Base-by-base conservation (phyloP, 1,140 invertebrate species). In the Phymastichus coffea region DNA sequence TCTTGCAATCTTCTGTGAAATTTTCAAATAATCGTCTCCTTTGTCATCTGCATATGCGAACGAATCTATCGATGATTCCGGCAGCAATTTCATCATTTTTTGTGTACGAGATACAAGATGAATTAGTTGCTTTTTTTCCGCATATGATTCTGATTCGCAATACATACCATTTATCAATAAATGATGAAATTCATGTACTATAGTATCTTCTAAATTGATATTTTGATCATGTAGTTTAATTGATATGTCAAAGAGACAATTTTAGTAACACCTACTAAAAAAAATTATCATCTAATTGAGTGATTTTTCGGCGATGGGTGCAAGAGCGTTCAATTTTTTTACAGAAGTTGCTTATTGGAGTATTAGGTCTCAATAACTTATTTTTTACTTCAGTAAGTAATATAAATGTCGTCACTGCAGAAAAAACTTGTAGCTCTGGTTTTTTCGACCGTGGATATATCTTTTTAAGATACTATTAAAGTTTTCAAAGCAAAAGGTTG, bases 401-500 rank as follows among this genome's bases (percentile, higher is more conserved):
- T 30, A 48, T 17, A 33, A 48, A 30, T 2, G 9, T 17, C n/a
- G 12, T 28, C 2, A 48, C 15, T 1, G 46, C 28, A 17, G 46
- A 48, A 33, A 2, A 48, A 6, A 48, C n/a, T 30, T 48, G 46
- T 20, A 48, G 17, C 15, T 48, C n/a, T 17, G 46, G 6, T 30
- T 48, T 33, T 7, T 33, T 33, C 28, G 28, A 33, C 28, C 28
- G 12, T 33, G 28, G 6, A 33, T 12, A 12, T 33, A 33, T 7
- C 12, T 33, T 12, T 33, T 33, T 12, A 33, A 33, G 12, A 33
- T 33, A 7, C 28, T 12, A 33, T 33, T 33, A 3, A 60, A 8
- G 33, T 61, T 47, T 44, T 66, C 64, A 28, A 54, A 66, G 30
- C 40, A 48, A 30, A 57, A 65, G 28, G 58, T 61, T 0, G 63